These are phyloP conservation scores for Hermaeophaga mercurialis DNA, from an alignment of 2,888 invertebrate species.

Conservation along the genomic window DNA sequence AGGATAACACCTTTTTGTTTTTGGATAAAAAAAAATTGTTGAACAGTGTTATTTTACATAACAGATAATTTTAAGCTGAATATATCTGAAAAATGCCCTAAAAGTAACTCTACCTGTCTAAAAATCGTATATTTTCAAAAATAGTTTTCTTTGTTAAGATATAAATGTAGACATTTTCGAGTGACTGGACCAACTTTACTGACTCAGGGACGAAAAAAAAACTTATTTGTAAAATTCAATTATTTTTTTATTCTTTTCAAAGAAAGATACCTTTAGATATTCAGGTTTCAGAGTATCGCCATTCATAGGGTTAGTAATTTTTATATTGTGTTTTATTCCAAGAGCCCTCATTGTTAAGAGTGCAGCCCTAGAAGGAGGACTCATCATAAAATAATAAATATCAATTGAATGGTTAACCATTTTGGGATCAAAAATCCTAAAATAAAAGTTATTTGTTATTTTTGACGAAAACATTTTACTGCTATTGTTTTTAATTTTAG, in stretches of 20 bases:
- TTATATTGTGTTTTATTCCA: slow-evolving; percentile 69
- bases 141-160: too few species aligned
- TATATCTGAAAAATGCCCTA: too few species aligned
- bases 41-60: too few species aligned
- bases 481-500: too few species aligned
- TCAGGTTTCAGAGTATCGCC: slow-evolving; percentile 71
- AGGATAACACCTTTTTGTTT: too few species aligned
- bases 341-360: slow-evolving; percentile 68
- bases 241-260: not conserved
- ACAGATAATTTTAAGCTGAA: too few species aligned
- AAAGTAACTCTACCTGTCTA: too few species aligned
- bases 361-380: slow-evolving; percentile 67
- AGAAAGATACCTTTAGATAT: slow-evolving; percentile 72
- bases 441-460: slow-evolving; percentile 13
- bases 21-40: too few species aligned
- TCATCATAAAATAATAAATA: slow-evolving; percentile 68
- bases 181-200: not conserved
- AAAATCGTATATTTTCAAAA: too few species aligned
- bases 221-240: not conserved
- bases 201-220: too few species aligned
- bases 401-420: slow-evolving; percentile 57
- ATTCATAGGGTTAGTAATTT: slow-evolving; percentile 64
- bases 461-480: too few species aligned
- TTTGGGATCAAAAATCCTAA: slow-evolving; percentile 43
- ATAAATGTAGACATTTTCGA: too few species aligned